Percentiles rank a stretch among this genome's conserved stretches.
Evolutionary conservation across 1,140 invertebrate species (phyloP).

Genomic region (Drosophila seguyi): DNA sequence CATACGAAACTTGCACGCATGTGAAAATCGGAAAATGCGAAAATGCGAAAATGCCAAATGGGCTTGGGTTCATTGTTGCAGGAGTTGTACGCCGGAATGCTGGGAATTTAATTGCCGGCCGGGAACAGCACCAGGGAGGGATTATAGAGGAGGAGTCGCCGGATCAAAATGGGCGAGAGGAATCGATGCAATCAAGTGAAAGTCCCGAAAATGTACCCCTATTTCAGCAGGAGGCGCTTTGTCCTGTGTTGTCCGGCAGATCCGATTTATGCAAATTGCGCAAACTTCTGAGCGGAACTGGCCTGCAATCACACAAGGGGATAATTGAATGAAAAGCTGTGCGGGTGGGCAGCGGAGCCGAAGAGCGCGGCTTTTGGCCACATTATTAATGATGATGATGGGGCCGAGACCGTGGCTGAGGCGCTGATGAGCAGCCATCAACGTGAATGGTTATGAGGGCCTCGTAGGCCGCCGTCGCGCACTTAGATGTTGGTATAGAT

Average conservation of each 20-base stretch:
- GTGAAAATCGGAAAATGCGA: constrained; percentile 44
- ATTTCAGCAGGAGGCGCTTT: constrained; percentile 1
- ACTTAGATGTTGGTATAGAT: constrained; percentile 7
- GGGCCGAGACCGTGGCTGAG: constrained; percentile 17
- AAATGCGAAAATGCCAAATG: constrained; percentile 52
- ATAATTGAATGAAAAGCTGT: constrained; percentile 20
- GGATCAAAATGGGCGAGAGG: constrained; percentile 13
- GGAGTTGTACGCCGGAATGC: constrained; percentile 12
- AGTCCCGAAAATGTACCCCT: constrained; percentile 54
- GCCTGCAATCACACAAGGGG: constrained; percentile 14
- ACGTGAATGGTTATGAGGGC: constrained; percentile 48
- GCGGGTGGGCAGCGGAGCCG: background rate
- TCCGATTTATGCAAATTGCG: constrained; percentile 74
- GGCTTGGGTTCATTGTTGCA: constrained; percentile 45
- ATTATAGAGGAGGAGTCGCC: constrained; percentile 5
- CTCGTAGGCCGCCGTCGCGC: constrained; percentile 25
- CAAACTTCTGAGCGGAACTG: constrained; percentile 65
- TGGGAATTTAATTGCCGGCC: constrained; percentile 44
- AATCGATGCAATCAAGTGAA: constrained; percentile 71
- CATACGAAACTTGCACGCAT: constrained; percentile 39
- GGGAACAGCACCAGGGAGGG: background rate
- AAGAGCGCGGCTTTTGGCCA: constrained; percentile 42
- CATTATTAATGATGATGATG: constrained; percentile 74
- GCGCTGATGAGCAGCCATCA: constrained; percentile 67
- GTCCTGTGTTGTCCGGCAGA: constrained; percentile 17